Conservation (phyloP, 2,888 invertebrate genomes). For the Chrysomela aeneicollis region DNA sequence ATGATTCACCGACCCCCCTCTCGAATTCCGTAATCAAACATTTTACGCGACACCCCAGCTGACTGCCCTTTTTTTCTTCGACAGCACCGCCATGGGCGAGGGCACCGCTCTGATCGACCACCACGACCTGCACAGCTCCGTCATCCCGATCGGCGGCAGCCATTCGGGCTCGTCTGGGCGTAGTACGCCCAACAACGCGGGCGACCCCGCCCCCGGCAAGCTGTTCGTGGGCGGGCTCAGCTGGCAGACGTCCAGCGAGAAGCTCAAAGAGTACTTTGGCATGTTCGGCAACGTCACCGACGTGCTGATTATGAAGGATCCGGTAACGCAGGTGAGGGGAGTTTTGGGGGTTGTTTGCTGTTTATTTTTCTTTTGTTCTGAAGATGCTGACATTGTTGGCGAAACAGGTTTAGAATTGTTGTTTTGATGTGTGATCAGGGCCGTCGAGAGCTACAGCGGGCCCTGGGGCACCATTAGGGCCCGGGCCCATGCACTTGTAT, state of each 20-base stretch:
- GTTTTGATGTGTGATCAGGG: too few relatives aligned
- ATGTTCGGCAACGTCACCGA: constrained; percentile 93
- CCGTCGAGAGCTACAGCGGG: too few relatives aligned
- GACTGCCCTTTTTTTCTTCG: not conserved
- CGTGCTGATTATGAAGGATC: constrained; percentile 94
- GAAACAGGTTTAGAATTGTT: too few relatives aligned
- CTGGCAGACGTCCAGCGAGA: constrained; percentile 93
- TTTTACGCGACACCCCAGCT: too few relatives aligned
- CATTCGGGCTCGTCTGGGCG: constrained; percentile 76
- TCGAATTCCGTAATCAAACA: too few relatives aligned
- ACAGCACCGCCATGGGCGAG: constrained; percentile 65
- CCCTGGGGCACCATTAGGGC: too few relatives aligned
- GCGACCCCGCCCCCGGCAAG: constrained; percentile 82
- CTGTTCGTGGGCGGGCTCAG: constrained; percentile 91
- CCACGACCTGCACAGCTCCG: constrained; percentile 62
- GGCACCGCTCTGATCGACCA: constrained; percentile 62
- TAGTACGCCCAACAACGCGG: constrained; percentile 73
- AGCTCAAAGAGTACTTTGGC: constrained; percentile 89
- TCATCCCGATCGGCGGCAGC: constrained; percentile 61
- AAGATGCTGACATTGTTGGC: too few relatives aligned
- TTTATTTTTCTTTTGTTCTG: too few relatives aligned
- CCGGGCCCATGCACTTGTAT: too few relatives aligned
- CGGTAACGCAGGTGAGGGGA: constrained; percentile 84
- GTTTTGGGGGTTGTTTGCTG: too few relatives aligned
- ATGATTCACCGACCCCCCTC: too few relatives aligned